These are phyloP conservation scores for Endotricha flammealis DNA, from an alignment of 2,888 invertebrate species.

Conservation along the genomic window DNA sequence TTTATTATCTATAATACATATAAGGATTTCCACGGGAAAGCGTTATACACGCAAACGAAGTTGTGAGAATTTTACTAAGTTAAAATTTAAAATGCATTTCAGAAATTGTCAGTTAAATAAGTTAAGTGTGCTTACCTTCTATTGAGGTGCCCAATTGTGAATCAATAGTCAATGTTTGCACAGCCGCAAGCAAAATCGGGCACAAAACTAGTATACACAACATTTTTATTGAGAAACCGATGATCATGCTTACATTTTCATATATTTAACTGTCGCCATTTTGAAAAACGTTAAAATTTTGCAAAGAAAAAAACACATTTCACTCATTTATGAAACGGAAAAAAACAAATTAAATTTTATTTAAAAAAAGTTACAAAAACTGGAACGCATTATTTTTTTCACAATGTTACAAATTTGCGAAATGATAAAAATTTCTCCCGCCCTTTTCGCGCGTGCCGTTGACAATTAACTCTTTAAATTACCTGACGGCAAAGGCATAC, in stretches of 20 bases:
- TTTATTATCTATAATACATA: too few relatives aligned
- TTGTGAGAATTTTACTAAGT: too few relatives aligned
- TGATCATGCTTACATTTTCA: constrained; percentile 27
- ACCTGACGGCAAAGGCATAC: constrained; percentile 40
- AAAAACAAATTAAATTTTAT: too few relatives aligned
- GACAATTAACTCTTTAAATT: constrained; percentile 31
- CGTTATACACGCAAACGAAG: too few relatives aligned
- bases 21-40: too few relatives aligned
- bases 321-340: too few relatives aligned
- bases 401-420: background rate
- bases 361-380: background rate
- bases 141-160: constrained; percentile 66
- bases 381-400: background rate
- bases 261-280: constrained; percentile 11
- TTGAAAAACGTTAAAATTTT: background rate
- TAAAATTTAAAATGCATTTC: too few relatives aligned
- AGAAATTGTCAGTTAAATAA: too few relatives aligned
- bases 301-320: constrained; percentile 9
- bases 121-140: constrained; percentile 49
- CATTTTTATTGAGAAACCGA: constrained; percentile 49
- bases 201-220: constrained; percentile 53
- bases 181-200: constrained; percentile 56
- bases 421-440: constrained; percentile 11
- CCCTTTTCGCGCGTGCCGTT: constrained; percentile 26
- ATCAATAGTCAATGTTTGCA: constrained; percentile 64